These are phyloP conservation scores for Rhombomys opimus DNA, from an alignment of 2,113 vertebrate genomes.

Conservation along the genomic window DNA sequence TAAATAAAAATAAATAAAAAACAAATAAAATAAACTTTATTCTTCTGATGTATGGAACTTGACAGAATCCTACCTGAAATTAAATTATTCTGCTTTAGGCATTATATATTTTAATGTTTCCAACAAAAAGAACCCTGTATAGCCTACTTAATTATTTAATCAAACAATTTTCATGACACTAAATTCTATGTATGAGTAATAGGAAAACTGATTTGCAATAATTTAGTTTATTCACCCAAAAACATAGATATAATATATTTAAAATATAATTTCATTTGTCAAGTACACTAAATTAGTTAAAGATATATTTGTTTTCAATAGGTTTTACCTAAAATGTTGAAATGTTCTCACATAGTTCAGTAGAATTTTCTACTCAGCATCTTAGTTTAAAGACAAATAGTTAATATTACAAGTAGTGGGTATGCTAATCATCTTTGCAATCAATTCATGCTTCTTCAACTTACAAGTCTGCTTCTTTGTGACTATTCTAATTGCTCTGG, in stretches of 20 bases:
- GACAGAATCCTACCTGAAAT: not conserved
- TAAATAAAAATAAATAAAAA: not conserved
- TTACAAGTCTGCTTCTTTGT: not conserved
- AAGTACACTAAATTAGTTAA: not conserved
- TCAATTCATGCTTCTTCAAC: not conserved
- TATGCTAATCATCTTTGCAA: not conserved
- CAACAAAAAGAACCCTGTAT: not conserved
- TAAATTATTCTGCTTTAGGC: not conserved
- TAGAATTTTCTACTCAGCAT: not conserved
- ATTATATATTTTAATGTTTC: not conserved
- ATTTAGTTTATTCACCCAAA: not conserved
- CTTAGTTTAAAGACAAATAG: not conserved
- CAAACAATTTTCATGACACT: not conserved
- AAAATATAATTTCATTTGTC: not conserved
- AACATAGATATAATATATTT: not conserved
- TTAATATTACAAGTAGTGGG: not conserved
- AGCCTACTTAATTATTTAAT: not conserved
- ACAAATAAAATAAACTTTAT: not conserved
- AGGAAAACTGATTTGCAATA: not conserved
- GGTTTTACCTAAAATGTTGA: not conserved
- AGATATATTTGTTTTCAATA: not conserved
- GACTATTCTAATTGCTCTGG: not conserved
- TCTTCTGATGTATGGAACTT: not conserved
- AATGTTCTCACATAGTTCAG: not conserved
- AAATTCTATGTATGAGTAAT: not conserved